Evolutionary conservation across 1,140 invertebrate species (phyloP).

Genomic region (Drosophila lowei): DNA sequence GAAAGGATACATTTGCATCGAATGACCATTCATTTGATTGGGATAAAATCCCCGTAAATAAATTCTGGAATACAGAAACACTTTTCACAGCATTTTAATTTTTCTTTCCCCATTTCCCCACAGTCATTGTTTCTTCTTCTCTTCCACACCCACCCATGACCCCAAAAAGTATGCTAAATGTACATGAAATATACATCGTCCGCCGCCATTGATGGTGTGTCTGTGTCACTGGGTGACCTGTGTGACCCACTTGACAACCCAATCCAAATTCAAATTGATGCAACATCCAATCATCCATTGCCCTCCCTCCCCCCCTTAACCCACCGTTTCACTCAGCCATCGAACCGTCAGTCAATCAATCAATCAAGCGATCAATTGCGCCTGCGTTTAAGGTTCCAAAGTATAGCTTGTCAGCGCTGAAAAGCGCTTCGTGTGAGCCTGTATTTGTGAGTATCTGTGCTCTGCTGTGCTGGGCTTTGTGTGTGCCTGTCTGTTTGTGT

Average conservation of each 20-base stretch:
- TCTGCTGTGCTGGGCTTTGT: background rate
- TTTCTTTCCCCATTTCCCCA: too few relatives aligned
- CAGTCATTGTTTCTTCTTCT: too few relatives aligned
- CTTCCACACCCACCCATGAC: background rate
- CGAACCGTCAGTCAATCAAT: constrained; percentile 68
- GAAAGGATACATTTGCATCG: too few relatives aligned
- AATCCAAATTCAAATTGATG: constrained; percentile 47
- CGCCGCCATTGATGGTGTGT: constrained; percentile 2
- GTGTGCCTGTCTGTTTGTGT: constrained; percentile 9
- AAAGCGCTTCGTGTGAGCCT: constrained; percentile 18
- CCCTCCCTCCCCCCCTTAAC: too few relatives aligned
- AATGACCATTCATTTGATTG: too few relatives aligned
- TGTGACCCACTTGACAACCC: constrained; percentile 40
- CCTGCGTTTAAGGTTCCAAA: constrained; percentile 55
- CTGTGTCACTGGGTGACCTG: constrained; percentile 1
- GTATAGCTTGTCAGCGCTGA: constrained; percentile 54
- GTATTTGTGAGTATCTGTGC: constrained; percentile 7
- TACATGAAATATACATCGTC: background rate
- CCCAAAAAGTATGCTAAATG: constrained; percentile 25
- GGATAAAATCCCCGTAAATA: too few relatives aligned
- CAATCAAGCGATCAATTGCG: constrained; percentile 54
- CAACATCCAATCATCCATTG: constrained; percentile 42
- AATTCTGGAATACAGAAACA: too few relatives aligned
- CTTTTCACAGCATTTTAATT: too few relatives aligned
- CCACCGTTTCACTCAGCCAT: constrained; percentile 4